Conservation (phyloP, 2,113 vertebrate genomes). For the Oryzias celebensis region DNA sequence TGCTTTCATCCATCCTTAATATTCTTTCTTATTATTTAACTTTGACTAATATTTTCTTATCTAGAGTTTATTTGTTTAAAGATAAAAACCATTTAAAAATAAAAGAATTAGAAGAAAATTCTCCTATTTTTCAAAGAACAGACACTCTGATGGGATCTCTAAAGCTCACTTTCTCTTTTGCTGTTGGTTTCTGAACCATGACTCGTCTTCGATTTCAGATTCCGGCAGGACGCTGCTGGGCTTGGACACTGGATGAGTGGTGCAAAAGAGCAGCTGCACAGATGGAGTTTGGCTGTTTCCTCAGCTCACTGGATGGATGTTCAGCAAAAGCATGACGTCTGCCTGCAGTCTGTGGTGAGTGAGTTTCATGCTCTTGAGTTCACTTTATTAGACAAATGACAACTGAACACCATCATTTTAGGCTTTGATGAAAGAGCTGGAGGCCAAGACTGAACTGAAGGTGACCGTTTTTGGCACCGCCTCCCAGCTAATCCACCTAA, state of each 20-base stretch:
- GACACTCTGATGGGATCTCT: too few relatives aligned
- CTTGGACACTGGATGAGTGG: conserved; percentile 81
- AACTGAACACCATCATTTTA: conserved; percentile 37
- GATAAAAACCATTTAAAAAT: too few relatives aligned
- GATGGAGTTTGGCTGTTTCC: conserved; percentile 74
- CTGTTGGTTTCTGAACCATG: neutral
- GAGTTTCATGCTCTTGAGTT: too few relatives aligned
- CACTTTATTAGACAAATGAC: neutral
- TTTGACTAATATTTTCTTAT: too few relatives aligned
- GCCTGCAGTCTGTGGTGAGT: conserved; percentile 82
- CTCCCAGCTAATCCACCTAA: conserved; percentile 81
- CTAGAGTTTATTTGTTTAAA: too few relatives aligned
- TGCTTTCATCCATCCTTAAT: too few relatives aligned
- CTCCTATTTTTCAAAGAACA: too few relatives aligned
- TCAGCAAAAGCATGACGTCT: conserved; percentile 70
- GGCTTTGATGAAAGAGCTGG: conserved; percentile 84
- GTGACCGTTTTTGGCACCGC: conserved; percentile 76
- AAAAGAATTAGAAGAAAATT: too few relatives aligned
- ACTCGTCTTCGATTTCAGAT: conserved; percentile 70
- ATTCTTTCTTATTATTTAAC: too few relatives aligned
- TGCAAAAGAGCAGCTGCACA: conserved; percentile 76
- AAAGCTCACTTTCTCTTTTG: too few relatives aligned
- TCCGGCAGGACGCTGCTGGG: conserved; percentile 70
- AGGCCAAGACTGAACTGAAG: conserved; percentile 80
- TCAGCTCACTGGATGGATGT: conserved; percentile 72